Base-by-base conservation (phyloP, 2,797 vertebrate species). In the Ataeniobius toweri region DNA sequence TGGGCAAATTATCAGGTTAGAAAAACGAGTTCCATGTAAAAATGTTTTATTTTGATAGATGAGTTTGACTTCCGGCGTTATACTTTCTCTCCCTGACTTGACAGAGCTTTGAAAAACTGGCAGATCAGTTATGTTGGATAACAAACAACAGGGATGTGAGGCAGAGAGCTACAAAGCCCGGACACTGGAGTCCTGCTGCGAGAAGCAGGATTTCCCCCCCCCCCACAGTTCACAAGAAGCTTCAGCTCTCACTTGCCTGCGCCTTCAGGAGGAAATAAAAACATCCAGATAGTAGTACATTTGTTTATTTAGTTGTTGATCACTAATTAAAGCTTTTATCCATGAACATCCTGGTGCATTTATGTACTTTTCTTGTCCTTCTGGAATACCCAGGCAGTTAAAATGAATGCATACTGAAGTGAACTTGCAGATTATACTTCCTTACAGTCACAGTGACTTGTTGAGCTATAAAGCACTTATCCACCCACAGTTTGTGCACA, bases 91-190 rank as follows among this genome's bases (percentile, higher is more conserved):
- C 31, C 46, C 0, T 50, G 6, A 1, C 77, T 90, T 90, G 75
- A 89, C 14, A 5, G 26, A 75, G 0, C 26, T 75, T 0, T 76
- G 76, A 82, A 89, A 85, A 80, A 89, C 76, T 80, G 83, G 76
- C 78, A 39, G 50, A 59, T 59, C 12, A 3, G 48, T 80, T 72
- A 63, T 41, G 24, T 48, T 78, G 79, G 79, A 77, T 70, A 74
- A 44, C 41, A 67, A 75, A 55, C 10, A 51, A 76, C 7, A 41
- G 55, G 24, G 80, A 78, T 77, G 74, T 69, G 82, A 82, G 50
- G 68, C 84, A 76, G 65, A 67, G 72, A 77, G 56, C 20, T 14
- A 58, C 65, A 93, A 95, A 94, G 0, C 82, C 70, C n/a, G 92
- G 94, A 91, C 6, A 83, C 78, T 56, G 92, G 91, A 91, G 18